Conservation (phyloP, 1,140 invertebrate genomes). For the Phenacoccus solenopsis region DNA sequence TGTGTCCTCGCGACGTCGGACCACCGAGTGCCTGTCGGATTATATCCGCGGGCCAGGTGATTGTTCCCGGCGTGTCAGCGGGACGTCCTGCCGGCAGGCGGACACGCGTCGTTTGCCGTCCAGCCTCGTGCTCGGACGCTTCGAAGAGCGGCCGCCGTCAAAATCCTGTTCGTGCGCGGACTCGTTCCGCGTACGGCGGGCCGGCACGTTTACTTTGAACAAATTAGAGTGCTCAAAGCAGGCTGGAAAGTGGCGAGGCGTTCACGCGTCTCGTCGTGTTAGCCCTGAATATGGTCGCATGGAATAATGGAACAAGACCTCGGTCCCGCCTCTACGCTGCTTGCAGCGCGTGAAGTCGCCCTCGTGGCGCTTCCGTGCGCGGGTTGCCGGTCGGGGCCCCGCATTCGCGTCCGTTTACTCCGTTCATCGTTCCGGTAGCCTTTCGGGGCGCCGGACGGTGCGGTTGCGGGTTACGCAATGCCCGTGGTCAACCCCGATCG, state of each 20-base stretch:
- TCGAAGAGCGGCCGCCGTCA: constrained; percentile 33
- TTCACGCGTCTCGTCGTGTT: constrained; percentile 33
- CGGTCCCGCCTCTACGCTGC: constrained; percentile 43
- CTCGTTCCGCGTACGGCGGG: constrained; percentile 30
- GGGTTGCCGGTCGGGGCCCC: constrained; percentile 34
- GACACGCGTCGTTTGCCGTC: constrained; percentile 25
- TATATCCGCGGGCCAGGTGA: constrained; percentile 43
- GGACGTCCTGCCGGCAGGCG: constrained; percentile 34
- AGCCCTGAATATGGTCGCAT: constrained; percentile 60
- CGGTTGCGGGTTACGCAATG: neutral
- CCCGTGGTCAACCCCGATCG: constrained; percentile 33
- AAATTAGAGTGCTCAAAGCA: constrained; percentile 76
- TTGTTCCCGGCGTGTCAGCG: constrained; percentile 39
- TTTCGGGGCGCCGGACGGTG: neutral
- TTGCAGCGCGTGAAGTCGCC: constrained; percentile 37
- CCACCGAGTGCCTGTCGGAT: constrained; percentile 38
- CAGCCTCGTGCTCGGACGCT: constrained; percentile 25
- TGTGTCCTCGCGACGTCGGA: constrained; percentile 46
- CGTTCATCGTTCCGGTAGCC: neutral
- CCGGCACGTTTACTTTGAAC: constrained; percentile 63
- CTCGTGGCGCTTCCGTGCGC: constrained; percentile 20
- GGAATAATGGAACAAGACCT: constrained; percentile 72
- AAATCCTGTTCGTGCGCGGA: constrained; percentile 32
- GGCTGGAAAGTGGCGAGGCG: constrained; percentile 32
- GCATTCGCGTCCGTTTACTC: constrained; percentile 31